Percentiles rank a stretch among this genome's conserved stretches.
Evolutionary conservation across 2,797 vertebrate genomes (phyloP).

Genomic region (Sebastolobus alascanus): DNA sequence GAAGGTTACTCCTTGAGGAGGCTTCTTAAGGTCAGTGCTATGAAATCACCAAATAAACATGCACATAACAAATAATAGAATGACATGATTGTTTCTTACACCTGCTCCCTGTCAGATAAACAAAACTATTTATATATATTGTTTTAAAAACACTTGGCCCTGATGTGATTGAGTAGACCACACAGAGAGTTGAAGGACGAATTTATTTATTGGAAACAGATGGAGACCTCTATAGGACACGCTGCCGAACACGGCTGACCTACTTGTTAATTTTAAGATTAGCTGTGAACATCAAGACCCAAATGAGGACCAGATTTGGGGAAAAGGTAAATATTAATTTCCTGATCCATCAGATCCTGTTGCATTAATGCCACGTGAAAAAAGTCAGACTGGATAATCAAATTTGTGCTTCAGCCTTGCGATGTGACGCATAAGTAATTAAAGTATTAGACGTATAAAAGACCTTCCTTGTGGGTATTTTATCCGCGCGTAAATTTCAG

Average conservation of each 20-base stretch:
- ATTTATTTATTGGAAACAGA: conserved; percentile 81
- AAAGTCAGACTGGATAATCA: neutral
- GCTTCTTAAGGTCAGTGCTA: conserved; percentile 30
- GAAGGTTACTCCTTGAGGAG: neutral
- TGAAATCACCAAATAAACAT: conserved; percentile 1
- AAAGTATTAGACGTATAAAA: neutral
- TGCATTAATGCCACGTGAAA: conserved; percentile 5
- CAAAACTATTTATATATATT: conserved; percentile 24
- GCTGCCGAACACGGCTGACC: conserved; percentile 76
- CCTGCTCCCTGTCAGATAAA: conserved; percentile 52
- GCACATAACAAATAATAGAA: conserved; percentile 25
- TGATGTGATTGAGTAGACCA: conserved; percentile 78
- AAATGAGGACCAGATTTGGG: conserved; percentile 51
- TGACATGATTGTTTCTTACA: conserved; percentile 39
- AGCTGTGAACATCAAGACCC: conserved; percentile 67
- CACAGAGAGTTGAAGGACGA: conserved; percentile 77
- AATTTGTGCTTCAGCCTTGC: neutral
- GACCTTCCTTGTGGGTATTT: neutral
- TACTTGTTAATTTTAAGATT: conserved; percentile 70
- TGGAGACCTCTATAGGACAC: conserved; percentile 61
- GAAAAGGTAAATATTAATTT: conserved; percentile 40
- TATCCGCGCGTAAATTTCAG: neutral
- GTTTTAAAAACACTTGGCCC: neutral
- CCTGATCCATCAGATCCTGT: conserved; percentile 38
- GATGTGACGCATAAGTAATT: neutral